Evolutionary conservation across 2,113 vertebrate species (phyloP).

Genomic region (Cryptotis parvus): DNA sequence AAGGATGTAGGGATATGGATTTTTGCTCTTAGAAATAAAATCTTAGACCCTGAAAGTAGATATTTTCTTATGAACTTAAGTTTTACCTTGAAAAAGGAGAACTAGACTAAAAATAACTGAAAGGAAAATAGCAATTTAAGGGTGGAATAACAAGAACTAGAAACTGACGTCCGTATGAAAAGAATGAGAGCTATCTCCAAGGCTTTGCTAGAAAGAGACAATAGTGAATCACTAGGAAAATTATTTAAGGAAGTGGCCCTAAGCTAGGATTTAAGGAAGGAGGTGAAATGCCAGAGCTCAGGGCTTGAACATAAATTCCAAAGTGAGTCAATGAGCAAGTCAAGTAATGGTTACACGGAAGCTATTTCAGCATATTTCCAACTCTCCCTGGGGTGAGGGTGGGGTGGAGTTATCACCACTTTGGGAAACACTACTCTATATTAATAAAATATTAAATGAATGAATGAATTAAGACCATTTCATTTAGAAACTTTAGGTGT

Average conservation of each 20-base stretch:
- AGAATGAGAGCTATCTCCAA: neutral
- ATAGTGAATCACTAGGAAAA: neutral
- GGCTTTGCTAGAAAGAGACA: neutral
- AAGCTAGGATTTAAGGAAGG: neutral
- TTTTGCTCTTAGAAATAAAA: slow-evolving; percentile 24
- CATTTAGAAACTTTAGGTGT: too few species aligned
- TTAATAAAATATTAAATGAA: too few species aligned
- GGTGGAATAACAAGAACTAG: neutral
- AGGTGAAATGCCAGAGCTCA: neutral
- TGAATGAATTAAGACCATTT: too few species aligned
- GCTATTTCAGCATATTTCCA: too few species aligned
- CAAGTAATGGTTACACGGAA: neutral
- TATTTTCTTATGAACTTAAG: neutral
- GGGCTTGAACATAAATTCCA: neutral
- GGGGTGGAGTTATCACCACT: too few species aligned
- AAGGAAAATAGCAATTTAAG: neutral
- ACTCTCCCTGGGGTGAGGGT: too few species aligned
- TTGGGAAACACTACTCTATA: too few species aligned
- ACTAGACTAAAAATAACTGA: neutral
- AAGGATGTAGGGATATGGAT: neutral
- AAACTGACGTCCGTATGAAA: neutral
- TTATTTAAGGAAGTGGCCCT: neutral
- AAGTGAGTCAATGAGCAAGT: neutral
- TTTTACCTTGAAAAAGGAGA: slow-evolving; percentile 49
- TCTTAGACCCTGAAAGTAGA: neutral